These are phyloP conservation scores for Selene dorsalis DNA, from an alignment of 2,797 vertebrate genomes.

Conservation along the genomic window DNA sequence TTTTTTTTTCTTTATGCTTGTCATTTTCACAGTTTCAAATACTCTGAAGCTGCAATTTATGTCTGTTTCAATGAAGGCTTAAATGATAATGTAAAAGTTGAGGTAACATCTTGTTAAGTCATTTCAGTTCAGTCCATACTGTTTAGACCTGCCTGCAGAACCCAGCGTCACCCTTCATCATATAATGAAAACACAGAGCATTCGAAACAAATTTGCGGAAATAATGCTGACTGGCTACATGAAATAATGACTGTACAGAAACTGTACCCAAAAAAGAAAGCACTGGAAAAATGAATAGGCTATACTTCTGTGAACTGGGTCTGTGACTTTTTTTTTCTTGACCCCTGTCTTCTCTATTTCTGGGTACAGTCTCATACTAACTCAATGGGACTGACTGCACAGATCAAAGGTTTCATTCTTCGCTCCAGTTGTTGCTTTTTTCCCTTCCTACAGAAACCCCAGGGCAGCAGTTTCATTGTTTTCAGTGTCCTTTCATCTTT, in stretches of 20 bases:
- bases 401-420: conserved; percentile 82
- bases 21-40: conserved; percentile 35
- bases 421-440: conserved; percentile 71
- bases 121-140: conserved; percentile 26
- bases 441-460: conserved; percentile 74
- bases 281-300: conserved; percentile 29
- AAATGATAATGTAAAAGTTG: conserved; percentile 20
- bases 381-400: conserved; percentile 68
- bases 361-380: conserved; percentile 63
- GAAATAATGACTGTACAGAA: conserved; percentile 6
- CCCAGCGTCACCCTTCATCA: conserved; percentile 44
- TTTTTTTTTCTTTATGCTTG: conserved; percentile 35
- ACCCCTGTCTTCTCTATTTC: conserved; percentile 71
- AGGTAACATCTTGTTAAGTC: conserved; percentile 41
- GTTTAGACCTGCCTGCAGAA: conserved; percentile 41
- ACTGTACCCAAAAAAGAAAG: not conserved
- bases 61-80: conserved; percentile 25
- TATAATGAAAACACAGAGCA: conserved; percentile 31
- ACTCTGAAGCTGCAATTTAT: conserved; percentile 37
- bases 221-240: conserved; percentile 24
- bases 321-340: conserved; percentile 40
- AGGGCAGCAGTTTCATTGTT: conserved; percentile 79
- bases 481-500: conserved; percentile 80
- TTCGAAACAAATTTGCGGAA: conserved; percentile 4
- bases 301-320: conserved; percentile 32